Evolutionary conservation across 2,888 invertebrate genomes (phyloP).

Genomic region (Stenotaenia linearis): DNA sequence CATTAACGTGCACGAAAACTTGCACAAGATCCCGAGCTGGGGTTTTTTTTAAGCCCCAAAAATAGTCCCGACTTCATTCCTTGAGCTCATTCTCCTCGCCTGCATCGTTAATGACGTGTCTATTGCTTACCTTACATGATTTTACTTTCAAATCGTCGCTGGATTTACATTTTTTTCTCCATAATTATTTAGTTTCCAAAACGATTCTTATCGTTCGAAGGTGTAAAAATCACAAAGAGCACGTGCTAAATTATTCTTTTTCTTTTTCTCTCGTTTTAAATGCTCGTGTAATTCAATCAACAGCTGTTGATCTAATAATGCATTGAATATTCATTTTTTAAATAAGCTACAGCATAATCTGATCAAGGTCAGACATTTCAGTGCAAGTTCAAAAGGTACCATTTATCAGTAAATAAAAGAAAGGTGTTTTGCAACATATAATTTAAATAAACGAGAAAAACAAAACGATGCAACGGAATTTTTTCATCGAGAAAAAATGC

Average conservation of each 20-base stretch:
- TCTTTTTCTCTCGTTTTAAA: not conserved
- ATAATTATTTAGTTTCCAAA: too few relatives aligned
- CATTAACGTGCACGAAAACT: not conserved
- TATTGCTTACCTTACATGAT: not conserved
- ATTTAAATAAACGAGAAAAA: not conserved
- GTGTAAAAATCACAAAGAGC: conserved; percentile 2
- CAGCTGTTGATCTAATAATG: not conserved
- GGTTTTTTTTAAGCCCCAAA: conserved; percentile 1
- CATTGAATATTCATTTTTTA: not conserved
- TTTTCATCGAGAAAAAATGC: not conserved
- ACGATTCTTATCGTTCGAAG: not conserved
- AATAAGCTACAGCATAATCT: not conserved
- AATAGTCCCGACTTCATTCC: not conserved
- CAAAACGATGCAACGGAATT: not conserved
- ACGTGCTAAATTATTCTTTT: not conserved
- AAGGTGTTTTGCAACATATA: not conserved
- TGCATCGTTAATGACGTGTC: conserved; percentile 13
- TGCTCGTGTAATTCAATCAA: not conserved
- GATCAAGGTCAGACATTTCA: conserved; percentile 13
- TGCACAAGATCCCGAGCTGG: not conserved
- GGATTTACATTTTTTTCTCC: not conserved
- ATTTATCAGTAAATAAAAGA: too few relatives aligned
- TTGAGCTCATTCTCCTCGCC: not conserved
- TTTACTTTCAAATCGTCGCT: not conserved
- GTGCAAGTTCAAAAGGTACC: not conserved